These are phyloP conservation scores for Latrodectus geometricus DNA, from an alignment of 1,140 invertebrate genomes.

Conservation along the genomic window DNA sequence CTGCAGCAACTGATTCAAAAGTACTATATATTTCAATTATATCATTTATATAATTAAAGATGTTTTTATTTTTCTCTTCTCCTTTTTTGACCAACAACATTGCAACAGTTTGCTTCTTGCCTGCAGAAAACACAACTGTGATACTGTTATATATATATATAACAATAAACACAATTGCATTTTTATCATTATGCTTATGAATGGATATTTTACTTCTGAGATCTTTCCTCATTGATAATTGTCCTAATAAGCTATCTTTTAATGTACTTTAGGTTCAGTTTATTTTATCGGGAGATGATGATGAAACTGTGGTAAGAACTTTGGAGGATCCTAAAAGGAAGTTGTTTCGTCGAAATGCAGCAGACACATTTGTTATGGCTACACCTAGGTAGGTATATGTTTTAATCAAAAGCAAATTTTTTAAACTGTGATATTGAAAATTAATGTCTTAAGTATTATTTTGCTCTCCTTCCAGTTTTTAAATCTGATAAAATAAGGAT, in stretches of 20 bases:
- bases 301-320: slow-evolving; percentile 68
- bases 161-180: too few relatives aligned
- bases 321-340: slow-evolving; percentile 70
- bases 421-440: too few relatives aligned
- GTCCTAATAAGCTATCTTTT: too few relatives aligned
- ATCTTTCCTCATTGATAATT: too few relatives aligned
- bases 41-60: not conserved
- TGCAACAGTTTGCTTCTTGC: not conserved
- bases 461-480: too few relatives aligned
- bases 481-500: too few relatives aligned
- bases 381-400: slow-evolving; percentile 60
- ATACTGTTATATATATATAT: too few relatives aligned
- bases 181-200: too few relatives aligned
- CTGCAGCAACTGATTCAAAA: slow-evolving; percentile 71
- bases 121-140: not conserved
- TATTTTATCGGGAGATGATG: slow-evolving; percentile 71
- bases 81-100: not conserved
- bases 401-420: not conserved
- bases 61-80: not conserved
- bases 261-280: slow-evolving; percentile 70
- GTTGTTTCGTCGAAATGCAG: slow-evolving; percentile 69
- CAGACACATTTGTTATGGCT: slow-evolving; percentile 72
- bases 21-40: slow-evolving; percentile 65
- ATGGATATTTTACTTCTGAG: too few relatives aligned
- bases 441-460: too few relatives aligned